Evolutionary conservation across 2,888 invertebrate species (phyloP).

Genomic region (Cistogaster globosa): DNA sequence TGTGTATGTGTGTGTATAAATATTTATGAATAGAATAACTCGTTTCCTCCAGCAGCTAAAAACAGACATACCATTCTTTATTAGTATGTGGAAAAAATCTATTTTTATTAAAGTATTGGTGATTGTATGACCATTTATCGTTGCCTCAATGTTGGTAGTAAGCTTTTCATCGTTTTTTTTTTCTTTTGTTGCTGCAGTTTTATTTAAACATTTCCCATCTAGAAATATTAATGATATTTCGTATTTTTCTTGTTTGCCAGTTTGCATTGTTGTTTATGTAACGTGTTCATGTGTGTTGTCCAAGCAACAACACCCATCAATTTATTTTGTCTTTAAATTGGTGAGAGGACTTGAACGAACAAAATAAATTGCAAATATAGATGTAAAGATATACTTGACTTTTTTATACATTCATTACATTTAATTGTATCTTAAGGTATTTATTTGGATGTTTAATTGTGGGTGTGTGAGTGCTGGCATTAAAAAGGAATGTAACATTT

Average conservation of each 20-base stretch:
- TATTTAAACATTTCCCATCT: slow-evolving; percentile 42
- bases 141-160: slow-evolving; percentile 6
- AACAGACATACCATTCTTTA: slow-evolving; percentile 5
- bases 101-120: too few species aligned
- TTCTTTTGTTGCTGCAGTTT: slow-evolving; percentile 29
- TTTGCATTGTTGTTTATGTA: background rate
- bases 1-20: background rate
- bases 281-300: background rate
- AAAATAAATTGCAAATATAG: slow-evolving; percentile 29
- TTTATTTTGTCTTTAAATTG: background rate
- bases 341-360: slow-evolving; percentile 26
- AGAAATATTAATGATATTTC: slow-evolving; percentile 27
- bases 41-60: slow-evolving; percentile 2
- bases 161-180: background rate
- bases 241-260: slow-evolving; percentile 4
- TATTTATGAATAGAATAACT: slow-evolving; percentile 38
- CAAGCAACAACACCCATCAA: slow-evolving; percentile 4
- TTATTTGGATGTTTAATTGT: slow-evolving; percentile 3
- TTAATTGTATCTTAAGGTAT: background rate
- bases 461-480: background rate
- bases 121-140: background rate
- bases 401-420: background rate
- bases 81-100: slow-evolving; percentile 9
- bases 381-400: slow-evolving; percentile 5
- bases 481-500: slow-evolving; percentile 24